Evolutionary conservation across 2,888 invertebrate genomes (phyloP), one percentile per base, ranked within the genome.

Genomic region (Drosophila falleni): DNA sequence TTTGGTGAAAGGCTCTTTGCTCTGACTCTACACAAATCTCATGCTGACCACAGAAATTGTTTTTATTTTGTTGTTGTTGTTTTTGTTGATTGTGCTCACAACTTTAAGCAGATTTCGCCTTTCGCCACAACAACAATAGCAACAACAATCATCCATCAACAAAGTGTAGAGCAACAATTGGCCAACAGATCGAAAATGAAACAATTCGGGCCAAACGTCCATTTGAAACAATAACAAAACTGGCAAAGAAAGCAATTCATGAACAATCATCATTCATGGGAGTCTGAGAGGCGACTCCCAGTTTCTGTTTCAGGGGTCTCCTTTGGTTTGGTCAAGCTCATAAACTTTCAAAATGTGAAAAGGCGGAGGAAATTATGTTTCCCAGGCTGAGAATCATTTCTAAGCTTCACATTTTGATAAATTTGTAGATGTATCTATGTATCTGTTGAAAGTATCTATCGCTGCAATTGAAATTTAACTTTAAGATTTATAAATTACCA

Each of bases 121-220:
- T 76, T 76, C 76, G 76, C 76, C 70, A 62, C 42, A 69, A 41
- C 26, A 33, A 50, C 26, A 33, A 50, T 9, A 51, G 11, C 44
- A 60, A 60, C 44, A 60, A 60, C 67, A 76, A 70, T 74, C 74
- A 78, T 74, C 49, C 74, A 81, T 80, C 74, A 81, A 60, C 66
- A 71, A 74, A 81, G 62, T 79, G 69, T 80, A 63, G 26, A 56
- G 65, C 80, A 77, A 77, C 80, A 79, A 85, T 81, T 81, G 81
- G 80, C 71, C 71, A 70, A 54, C 54, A 71, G 75, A 67, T 71
- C 71, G 33, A 39, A 13, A 56, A 11, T 16, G 5, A 26, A 41
- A n/a, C 23, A 60, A 60, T 49, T 65, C 68, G 58, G 61, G 68
- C 68, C 35, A 44, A 44, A 76, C 56, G 71, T 60, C 44, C 64